These are phyloP conservation scores for Neosalanx taihuensis DNA, from an alignment of 2,797 vertebrate genomes.

Conservation along the genomic window DNA sequence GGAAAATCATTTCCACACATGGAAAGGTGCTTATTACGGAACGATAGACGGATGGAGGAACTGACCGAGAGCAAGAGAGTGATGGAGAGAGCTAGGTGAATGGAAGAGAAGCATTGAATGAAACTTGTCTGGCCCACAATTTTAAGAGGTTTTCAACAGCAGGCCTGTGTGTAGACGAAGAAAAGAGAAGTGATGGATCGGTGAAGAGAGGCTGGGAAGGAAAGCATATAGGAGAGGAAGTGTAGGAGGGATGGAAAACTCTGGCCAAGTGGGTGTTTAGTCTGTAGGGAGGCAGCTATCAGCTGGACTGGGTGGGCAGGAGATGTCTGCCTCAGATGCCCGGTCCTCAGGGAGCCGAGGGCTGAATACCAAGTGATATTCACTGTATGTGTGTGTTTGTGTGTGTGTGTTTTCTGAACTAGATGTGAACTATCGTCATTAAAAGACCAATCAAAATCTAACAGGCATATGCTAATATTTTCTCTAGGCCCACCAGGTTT, in stretches of 20 bases:
- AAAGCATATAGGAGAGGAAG: conserved; percentile 26
- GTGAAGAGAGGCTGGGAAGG: conserved; percentile 28
- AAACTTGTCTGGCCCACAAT: neutral
- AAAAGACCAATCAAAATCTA: too few species aligned
- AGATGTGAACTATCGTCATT: too few species aligned
- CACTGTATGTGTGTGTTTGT: conserved; percentile 13
- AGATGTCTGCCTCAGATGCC: conserved; percentile 37
- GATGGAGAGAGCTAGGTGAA: neutral
- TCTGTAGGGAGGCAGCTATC: conserved; percentile 30
- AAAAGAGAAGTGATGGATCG: conserved; percentile 21
- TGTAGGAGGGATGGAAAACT: conserved; percentile 23
- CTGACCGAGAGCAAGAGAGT: conserved; percentile 25
- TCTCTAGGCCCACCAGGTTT: too few species aligned
- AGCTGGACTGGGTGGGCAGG: conserved; percentile 38
- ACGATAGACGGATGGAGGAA: conserved; percentile 27
- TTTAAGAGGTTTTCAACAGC: neutral
- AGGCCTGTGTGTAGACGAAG: conserved; percentile 5
- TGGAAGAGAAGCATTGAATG: neutral
- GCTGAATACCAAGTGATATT: neutral
- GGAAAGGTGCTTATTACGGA: conserved; percentile 68
- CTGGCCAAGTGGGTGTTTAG: conserved; percentile 35
- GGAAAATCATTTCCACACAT: conserved; percentile 65
- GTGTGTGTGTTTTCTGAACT: neutral
- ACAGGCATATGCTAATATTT: too few species aligned
- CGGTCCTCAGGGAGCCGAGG: neutral